Evolutionary conservation across 2,888 invertebrate genomes (phyloP).

Genomic region (Cheilosia variabilis): DNA sequence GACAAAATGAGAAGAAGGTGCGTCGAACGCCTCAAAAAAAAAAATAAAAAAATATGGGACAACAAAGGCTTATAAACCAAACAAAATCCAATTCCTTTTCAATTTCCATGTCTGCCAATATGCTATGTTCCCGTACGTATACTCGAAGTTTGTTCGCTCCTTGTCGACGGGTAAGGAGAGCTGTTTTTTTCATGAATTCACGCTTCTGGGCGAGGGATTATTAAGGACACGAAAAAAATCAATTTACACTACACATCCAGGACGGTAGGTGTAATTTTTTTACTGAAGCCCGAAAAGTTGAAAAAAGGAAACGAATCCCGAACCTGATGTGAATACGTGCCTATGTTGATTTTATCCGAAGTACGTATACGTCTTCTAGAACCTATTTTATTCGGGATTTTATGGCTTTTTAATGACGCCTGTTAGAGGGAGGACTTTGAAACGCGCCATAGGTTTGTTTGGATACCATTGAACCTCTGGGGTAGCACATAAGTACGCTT

Average conservation of each 20-base stretch:
- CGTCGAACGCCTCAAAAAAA: constrained; percentile 10
- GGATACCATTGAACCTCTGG: background rate
- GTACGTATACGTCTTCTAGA: constrained; percentile 59
- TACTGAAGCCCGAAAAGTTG: background rate
- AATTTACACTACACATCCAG: constrained; percentile 52
- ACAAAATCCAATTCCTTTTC: constrained; percentile 56
- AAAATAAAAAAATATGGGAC: background rate
- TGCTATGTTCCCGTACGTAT: constrained; percentile 1
- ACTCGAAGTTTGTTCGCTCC: background rate
- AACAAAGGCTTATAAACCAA: constrained; percentile 30
- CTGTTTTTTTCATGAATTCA: background rate
- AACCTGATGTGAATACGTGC: constrained; percentile 61
- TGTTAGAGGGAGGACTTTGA: background rate
- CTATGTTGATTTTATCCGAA: constrained; percentile 69
- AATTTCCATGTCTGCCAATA: constrained; percentile 31
- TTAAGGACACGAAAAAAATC: constrained; percentile 50
- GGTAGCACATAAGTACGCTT: background rate
- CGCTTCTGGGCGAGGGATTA: constrained; percentile 21
- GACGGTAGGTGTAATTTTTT: background rate
- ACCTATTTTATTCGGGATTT: constrained; percentile 63
- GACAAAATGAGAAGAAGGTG: constrained; percentile 24
- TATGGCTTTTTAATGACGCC: constrained; percentile 64
- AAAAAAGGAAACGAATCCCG: constrained; percentile 19
- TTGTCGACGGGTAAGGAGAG: background rate
- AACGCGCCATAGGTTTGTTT: constrained; percentile 5